Evolutionary conservation across 1,140 invertebrate genomes (phyloP), one percentile per base, ranked within the genome.

Genomic region (Drosophila orosa): DNA sequence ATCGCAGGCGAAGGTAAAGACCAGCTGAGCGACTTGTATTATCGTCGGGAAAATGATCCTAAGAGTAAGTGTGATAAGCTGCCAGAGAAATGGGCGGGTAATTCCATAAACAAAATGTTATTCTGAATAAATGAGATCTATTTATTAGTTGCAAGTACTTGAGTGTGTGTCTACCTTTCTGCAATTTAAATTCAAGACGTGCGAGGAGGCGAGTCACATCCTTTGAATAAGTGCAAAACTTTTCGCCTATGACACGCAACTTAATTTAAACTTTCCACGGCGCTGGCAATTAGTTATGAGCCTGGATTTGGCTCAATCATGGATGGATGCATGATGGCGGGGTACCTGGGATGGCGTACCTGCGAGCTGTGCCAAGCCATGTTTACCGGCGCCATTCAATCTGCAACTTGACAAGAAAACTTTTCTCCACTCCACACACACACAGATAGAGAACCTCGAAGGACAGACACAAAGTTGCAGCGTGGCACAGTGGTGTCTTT

Each of bases 231-330:
- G 72, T 74, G 59, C 61, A 63, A 79, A 83, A 83, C 80, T 83
- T 83, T 82, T 72, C 60, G 80, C 72, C 80, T 83, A 83, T 83
- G 80, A 83, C 80, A 83, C 80, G 75, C 80, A 83, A 83, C 80
- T 83, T 83, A 83, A 83, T 83, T 83, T 83, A 83, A 83, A 83
- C 71, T 78, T 83, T 83, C 48, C 71, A 73, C 59, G 69, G 40
- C 66, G 63, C 57, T 62, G 69, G 80, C 80, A 83, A 83, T 83
- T 83, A 83, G 80, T 83, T 83, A 83, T 83, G 63, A 82, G 60
- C 80, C 55, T 35, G 69, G 60, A 66, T 69, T 68, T 72, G 42
- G 39, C 65, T 71, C 57, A 71, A 71, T 78, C 57, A 45, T 19
- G 27, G 33, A 29, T 50, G 42, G 40, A 45, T 40, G 42, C 33